Conservation (phyloP, 2,797 vertebrate species). For the Mico argentatus region DNA sequence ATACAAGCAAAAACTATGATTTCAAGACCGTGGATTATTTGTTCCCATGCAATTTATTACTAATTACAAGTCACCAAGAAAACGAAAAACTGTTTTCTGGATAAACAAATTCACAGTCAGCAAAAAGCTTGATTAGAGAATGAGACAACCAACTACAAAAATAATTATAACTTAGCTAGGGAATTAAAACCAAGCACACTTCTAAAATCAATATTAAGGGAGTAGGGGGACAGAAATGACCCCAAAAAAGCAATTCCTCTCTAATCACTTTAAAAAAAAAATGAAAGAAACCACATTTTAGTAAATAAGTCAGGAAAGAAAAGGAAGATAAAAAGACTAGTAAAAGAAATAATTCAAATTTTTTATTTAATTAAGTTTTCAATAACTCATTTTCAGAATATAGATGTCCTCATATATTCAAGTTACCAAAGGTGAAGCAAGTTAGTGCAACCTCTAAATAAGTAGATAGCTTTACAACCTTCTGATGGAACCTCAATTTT, state of each 20-base stretch:
- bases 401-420: background rate
- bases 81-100: constrained; percentile 14
- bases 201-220: constrained; percentile 18
- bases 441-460: constrained; percentile 53
- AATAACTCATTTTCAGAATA: constrained; percentile 40
- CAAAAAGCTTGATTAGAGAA: background rate
- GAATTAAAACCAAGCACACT: constrained; percentile 20
- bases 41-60: constrained; percentile 30
- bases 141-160: background rate
- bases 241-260: background rate
- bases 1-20: constrained; percentile 38
- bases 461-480: constrained; percentile 26
- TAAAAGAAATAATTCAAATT: constrained; percentile 35
- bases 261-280: background rate
- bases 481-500: constrained; percentile 43
- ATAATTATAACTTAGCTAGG: constrained; percentile 3
- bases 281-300: constrained; percentile 25
- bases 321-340: background rate
- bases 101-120: constrained; percentile 26
- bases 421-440: constrained; percentile 39
- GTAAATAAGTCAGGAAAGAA: constrained; percentile 11
- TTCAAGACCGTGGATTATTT: constrained; percentile 13
- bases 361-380: constrained; percentile 42
- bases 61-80: constrained; percentile 39
- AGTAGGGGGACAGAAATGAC: background rate